phyloP scores from a whole-genome alignment of 1,140 invertebrate genomes.

The Leptestheria dahalacensis region DNA sequence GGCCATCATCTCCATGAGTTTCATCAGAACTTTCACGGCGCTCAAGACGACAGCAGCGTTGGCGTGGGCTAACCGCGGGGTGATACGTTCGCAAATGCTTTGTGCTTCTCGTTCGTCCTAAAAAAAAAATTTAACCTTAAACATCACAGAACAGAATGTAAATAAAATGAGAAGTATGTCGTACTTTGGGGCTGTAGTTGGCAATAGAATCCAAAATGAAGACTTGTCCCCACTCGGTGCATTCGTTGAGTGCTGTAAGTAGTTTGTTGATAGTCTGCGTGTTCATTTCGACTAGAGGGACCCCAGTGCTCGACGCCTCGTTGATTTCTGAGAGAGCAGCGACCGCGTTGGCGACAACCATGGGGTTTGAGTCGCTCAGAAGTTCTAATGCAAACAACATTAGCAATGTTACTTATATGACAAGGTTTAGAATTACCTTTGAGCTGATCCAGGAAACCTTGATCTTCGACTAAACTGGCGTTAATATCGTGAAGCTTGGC shows the following conservation, averaged over 20 bases:
- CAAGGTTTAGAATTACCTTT: slow-evolving; percentile 32
- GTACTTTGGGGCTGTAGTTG: slow-evolving; percentile 77
- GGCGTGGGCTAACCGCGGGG: slow-evolving; percentile 92
- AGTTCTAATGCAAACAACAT: slow-evolving; percentile 42
- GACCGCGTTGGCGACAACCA: slow-evolving; percentile 97
- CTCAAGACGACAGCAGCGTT: slow-evolving; percentile 99
- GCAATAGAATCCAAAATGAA: slow-evolving; percentile 97
- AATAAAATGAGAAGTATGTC: too few relatives aligned
- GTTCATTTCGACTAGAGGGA: slow-evolving; percentile 91
- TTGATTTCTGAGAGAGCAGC: slow-evolving; percentile 97
- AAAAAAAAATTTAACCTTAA: too few relatives aligned
- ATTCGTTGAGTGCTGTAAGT: slow-evolving; percentile 94
- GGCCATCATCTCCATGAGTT: slow-evolving; percentile 93
- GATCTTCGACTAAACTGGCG: slow-evolving; percentile 88
- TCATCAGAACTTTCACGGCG: slow-evolving; percentile 89
- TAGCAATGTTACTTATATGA: background rate
- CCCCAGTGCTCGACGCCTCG: slow-evolving; percentile 83
- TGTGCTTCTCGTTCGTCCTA: slow-evolving; percentile 94
- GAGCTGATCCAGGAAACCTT: slow-evolving; percentile 94
- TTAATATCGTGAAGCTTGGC: slow-evolving; percentile 99
- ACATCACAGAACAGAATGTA: too few relatives aligned
- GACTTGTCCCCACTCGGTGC: slow-evolving; percentile 98
- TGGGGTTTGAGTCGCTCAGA: slow-evolving; percentile 98
- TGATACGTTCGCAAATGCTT: slow-evolving; percentile 96
- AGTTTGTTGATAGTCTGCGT: slow-evolving; percentile 96